Conservation (phyloP, 2,888 invertebrate species). For the Ptychoptera contaminata region DNA sequence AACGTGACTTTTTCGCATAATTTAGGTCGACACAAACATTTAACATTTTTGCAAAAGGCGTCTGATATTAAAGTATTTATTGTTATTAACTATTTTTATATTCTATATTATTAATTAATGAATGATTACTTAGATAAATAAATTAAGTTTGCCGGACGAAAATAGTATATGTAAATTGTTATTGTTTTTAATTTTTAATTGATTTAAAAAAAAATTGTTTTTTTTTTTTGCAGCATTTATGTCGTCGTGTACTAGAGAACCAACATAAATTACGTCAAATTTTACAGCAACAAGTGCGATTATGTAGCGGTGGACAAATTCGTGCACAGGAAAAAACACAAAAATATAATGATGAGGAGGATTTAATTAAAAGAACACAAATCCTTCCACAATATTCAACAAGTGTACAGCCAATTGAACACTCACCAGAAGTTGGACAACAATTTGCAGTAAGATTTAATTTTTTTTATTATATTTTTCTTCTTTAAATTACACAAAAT, state of each 20-base stretch:
- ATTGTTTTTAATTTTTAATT: not conserved
- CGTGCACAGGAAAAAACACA: conserved; percentile 37
- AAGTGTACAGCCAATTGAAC: conserved; percentile 21
- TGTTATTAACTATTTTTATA: too few relatives aligned
- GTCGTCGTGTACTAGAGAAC: conserved; percentile 51
- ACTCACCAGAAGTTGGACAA: conserved; percentile 24
- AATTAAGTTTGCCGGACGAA: too few relatives aligned
- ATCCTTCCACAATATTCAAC: conserved; percentile 21
- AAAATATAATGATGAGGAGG: conserved; percentile 17
- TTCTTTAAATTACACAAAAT: not conserved
- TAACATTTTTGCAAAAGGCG: too few relatives aligned
- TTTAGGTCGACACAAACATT: too few relatives aligned
- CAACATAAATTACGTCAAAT: conserved; percentile 52
- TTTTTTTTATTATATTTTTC: conserved; percentile 2
- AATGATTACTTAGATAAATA: too few relatives aligned
- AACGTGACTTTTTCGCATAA: too few relatives aligned
- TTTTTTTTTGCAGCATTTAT: conserved; percentile 32
- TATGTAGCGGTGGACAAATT: conserved; percentile 39
- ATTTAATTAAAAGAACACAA: conserved; percentile 24
- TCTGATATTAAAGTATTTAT: too few relatives aligned
- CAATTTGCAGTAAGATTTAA: conserved; percentile 37
- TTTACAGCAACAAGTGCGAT: conserved; percentile 32
- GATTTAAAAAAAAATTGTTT: conserved; percentile 2
- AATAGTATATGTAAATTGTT: too few relatives aligned
- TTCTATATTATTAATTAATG: too few relatives aligned